phyloP scores from a whole-genome alignment of 1,140 invertebrate species.

The Himalopsyche phryganea region DNA sequence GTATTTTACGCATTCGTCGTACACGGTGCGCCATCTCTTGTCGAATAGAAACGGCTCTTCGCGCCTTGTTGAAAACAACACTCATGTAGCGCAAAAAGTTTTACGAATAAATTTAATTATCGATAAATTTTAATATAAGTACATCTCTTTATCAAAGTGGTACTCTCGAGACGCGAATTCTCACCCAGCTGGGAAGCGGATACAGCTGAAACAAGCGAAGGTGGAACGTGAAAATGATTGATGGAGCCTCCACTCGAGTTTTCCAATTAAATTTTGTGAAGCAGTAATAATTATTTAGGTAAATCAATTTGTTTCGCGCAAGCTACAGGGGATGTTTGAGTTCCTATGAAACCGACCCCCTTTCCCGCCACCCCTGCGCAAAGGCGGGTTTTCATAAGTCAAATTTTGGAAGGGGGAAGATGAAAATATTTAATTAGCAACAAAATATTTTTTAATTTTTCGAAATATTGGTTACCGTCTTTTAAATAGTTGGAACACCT shows the following conservation, averaged over 20 bases:
- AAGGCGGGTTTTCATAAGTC: background rate
- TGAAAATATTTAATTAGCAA: background rate
- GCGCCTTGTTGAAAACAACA: background rate
- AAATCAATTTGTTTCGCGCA: slow-evolving; percentile 56
- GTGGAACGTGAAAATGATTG: slow-evolving; percentile 28
- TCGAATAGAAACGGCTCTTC: slow-evolving; percentile 3
- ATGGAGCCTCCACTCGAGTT: slow-evolving; percentile 42
- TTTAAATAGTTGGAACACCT: too few species aligned
- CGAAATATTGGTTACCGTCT: too few species aligned
- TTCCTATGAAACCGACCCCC: slow-evolving; percentile 27
- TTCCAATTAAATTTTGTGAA: slow-evolving; percentile 59
- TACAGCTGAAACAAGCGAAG: background rate
- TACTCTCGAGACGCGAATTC: background rate
- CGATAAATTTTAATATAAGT: background rate
- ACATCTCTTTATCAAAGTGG: background rate
- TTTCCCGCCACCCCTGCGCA: slow-evolving; percentile 2
- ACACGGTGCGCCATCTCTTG: slow-evolving; percentile 19
- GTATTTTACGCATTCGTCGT: too few species aligned
- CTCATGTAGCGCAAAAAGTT: background rate
- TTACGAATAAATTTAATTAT: background rate
- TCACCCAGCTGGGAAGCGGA: background rate
- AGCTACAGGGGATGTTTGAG: slow-evolving; percentile 28
- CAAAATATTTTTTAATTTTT: background rate
- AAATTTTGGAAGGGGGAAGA: background rate
- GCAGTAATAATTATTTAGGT: slow-evolving; percentile 59